Evolutionary conservation across 1,140 invertebrate species (phyloP).

Genomic region (Campodea augens): DNA sequence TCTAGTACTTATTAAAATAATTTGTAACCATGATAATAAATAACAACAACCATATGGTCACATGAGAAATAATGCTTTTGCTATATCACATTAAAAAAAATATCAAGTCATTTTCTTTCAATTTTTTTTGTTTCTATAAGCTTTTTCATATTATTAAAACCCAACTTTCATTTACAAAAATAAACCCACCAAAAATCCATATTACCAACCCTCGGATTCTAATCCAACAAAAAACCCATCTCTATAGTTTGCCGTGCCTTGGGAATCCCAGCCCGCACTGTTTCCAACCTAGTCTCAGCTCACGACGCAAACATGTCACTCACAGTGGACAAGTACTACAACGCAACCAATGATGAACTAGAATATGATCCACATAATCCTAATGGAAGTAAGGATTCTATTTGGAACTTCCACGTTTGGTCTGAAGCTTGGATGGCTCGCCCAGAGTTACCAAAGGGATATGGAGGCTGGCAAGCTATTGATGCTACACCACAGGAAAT

Average conservation of each 20-base stretch:
- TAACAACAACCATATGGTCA: no score
- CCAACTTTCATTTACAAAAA: no score
- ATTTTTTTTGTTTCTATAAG: no score
- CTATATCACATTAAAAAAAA: no score
- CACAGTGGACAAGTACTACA: conserved; percentile 50
- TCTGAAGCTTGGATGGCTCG: conserved; percentile 56
- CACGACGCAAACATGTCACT: conserved; percentile 49
- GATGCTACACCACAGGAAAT: conserved; percentile 53
- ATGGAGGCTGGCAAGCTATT: conserved; percentile 53
- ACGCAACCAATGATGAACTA: conserved; percentile 35
- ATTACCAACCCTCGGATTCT: no score
- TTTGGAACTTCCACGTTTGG: conserved; percentile 66
- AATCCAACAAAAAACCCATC: no score
- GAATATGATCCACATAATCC: conserved; percentile 33
- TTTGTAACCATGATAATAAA: no score
- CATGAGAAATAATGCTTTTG: no score
- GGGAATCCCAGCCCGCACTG: conserved; percentile 46
- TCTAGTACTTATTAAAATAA: no score
- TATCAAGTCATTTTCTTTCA: no score
- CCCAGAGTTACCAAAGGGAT: conserved; percentile 41
- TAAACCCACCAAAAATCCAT: no score
- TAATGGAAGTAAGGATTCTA: conserved; percentile 31
- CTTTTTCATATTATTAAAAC: no score
- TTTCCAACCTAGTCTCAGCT: conserved; percentile 49
- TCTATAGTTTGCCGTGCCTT: conserved; percentile 44